Evolutionary conservation across 2,113 vertebrate species (phyloP), one percentile per base, ranked within the genome.

Genomic region (Miniopterus natalensis): DNA sequence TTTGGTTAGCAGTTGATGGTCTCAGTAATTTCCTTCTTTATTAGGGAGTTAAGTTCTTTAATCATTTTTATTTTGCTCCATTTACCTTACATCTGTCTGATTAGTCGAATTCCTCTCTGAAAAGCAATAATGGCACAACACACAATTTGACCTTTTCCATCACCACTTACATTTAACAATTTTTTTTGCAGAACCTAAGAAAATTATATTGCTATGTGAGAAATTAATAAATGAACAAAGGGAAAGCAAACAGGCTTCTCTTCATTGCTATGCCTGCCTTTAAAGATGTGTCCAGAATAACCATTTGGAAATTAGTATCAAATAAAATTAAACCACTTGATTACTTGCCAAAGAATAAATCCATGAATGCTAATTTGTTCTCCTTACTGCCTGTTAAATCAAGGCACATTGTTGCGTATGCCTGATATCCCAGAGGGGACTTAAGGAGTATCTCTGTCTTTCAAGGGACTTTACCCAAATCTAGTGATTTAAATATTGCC

Each of bases 171-270:
- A 90, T 84, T 70, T 85, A 68, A 59, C 36, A 83, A 84, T 29
- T 79, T 0, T 47, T 53, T 80, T 88, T 63, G 5, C 23, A 92
- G 63, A 92, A 40, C 29, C 27, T 95, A 66, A 73, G 45, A 66
- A 49, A 88, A 75, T 49, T 49, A 70, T 47, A 36, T 40, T 87
- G n/a, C 0, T 73, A 40, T 83, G 20, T 95, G 15, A 96, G 66
- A 84, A 95, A 73, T 86, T 91, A 93, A 79, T 51, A 23, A 66
- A 88, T 65, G 53, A 84, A 63, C 13, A 78, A 63, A 53, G 20
- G 9, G 0, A 27, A 49, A 21, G 36, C 36, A 49, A 75, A 59
- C 6, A 47, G 15, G 11, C 17, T 79, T 90, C 42, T 81, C 15
- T 95, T 88, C 21, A 95, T 70, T 90, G 21, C 42, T 77, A 53